Conservation (phyloP, 2,797 vertebrate genomes). For the Spheniscus humboldti region DNA sequence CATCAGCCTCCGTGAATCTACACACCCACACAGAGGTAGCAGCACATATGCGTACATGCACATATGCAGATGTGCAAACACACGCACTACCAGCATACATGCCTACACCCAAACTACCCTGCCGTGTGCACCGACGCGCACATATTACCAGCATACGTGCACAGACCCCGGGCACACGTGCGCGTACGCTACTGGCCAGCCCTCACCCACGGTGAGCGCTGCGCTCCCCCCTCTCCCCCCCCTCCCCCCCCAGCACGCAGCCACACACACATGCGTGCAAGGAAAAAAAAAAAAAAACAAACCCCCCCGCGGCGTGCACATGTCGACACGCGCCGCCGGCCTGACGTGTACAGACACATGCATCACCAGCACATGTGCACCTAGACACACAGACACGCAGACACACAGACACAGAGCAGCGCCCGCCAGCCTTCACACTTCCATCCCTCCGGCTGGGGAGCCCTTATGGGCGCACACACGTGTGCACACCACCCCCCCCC, state of each 20-base stretch:
- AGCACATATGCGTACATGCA: background rate
- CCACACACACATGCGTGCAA: background rate
- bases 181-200: background rate
- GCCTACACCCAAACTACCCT: no score
- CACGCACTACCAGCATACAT: background rate
- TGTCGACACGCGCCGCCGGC: fast-evolving
- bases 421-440: background rate
- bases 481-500: no score
- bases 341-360: background rate
- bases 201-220: fast-evolving
- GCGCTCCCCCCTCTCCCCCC: no score
- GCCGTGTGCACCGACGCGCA: background rate
- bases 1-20: no score
- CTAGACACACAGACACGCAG: background rate
- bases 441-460: no score
- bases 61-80: background rate
- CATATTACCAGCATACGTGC: fast-evolving
- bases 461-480: background rate
- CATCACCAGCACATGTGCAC: background rate
- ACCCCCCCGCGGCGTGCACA: background rate
- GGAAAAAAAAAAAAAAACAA: no score
- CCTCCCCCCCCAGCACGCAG: no score
- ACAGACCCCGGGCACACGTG: fast-evolving
- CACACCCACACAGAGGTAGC: background rate
- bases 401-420: background rate